Evolutionary conservation across 2,888 invertebrate species (phyloP).

Genomic region (Epinotia demarniana): DNA sequence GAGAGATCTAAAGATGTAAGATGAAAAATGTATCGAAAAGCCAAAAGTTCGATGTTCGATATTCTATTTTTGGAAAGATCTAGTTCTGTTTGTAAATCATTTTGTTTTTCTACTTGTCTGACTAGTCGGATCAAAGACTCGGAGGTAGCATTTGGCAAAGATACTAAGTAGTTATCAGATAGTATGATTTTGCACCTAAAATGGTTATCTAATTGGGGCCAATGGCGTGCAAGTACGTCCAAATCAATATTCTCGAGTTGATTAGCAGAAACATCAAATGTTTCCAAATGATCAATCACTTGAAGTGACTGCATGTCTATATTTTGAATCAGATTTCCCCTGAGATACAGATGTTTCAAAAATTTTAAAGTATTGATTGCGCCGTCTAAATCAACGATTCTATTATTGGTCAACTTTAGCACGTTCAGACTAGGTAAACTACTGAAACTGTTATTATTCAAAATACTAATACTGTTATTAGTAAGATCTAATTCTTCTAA

Average conservation of each 20-base stretch:
- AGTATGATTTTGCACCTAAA: slow-evolving; percentile 70
- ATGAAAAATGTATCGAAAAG: slow-evolving; percentile 67
- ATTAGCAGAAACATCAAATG: slow-evolving; percentile 74
- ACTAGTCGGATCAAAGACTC: slow-evolving; percentile 55
- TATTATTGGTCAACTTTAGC: slow-evolving; percentile 68
- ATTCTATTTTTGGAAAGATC: slow-evolving; percentile 73
- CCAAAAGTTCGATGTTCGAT: slow-evolving; percentile 65
- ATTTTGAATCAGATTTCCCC: slow-evolving; percentile 65
- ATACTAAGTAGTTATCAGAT: slow-evolving; percentile 65
- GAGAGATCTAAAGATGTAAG: slow-evolving; percentile 69
- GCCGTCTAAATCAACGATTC: slow-evolving; percentile 71
- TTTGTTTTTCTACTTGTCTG: slow-evolving; percentile 52
- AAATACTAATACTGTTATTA: slow-evolving; percentile 63
- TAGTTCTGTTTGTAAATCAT: slow-evolving; percentile 66
- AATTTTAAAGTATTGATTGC: slow-evolving; percentile 69
- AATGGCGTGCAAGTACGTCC: slow-evolving; percentile 69
- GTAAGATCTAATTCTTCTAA: slow-evolving; percentile 71
- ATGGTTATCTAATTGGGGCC: slow-evolving; percentile 66
- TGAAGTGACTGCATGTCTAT: slow-evolving; percentile 68
- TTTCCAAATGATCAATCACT: slow-evolving; percentile 71
- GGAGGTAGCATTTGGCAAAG: slow-evolving; percentile 65
- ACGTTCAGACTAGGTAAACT: slow-evolving; percentile 66
- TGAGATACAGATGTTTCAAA: slow-evolving; percentile 69
- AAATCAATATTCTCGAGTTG: slow-evolving; percentile 64
- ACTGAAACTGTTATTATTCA: slow-evolving; percentile 68